Percentiles rank a stretch among this genome's conserved stretches.
These are phyloP conservation scores for Ceyx cyanopectus DNA, from an alignment of 2,113 vertebrate genomes.

Conservation along the genomic window DNA sequence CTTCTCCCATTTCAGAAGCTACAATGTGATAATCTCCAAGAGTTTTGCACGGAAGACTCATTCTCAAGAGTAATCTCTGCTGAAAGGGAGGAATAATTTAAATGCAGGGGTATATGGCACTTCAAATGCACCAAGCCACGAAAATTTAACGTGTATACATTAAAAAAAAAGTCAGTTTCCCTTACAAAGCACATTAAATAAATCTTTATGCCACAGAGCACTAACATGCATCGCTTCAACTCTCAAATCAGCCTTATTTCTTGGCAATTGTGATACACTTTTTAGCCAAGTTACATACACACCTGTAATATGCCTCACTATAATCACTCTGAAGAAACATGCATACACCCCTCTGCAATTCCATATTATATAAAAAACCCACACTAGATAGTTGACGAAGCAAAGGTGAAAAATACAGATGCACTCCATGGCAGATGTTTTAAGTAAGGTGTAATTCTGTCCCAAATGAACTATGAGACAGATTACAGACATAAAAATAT, in stretches of 20 bases:
- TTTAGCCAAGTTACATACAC: neutral
- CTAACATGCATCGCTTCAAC: neutral
- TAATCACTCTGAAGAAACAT: accelerated
- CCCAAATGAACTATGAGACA: neutral
- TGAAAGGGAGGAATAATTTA: neutral
- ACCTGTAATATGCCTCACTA: neutral
- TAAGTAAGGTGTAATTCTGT: neutral
- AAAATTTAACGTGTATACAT: neutral
- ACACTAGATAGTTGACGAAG: neutral
- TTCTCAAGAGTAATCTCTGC: neutral
- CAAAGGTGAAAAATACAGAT: neutral
- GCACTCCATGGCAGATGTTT: neutral
- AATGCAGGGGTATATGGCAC: neutral
- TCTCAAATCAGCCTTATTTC: neutral
- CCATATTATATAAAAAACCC: neutral
- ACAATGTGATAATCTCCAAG: neutral
- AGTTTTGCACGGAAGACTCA: neutral
- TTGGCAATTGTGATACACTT: neutral
- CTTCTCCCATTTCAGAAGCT: neutral
- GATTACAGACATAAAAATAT: neutral
- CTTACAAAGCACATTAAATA: neutral
- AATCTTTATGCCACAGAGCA: neutral
- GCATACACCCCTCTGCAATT: neutral
- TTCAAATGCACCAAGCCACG: neutral
- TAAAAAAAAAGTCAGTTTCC: neutral